Conservation (phyloP, 2,797 vertebrate species). For the Xerus rutilus region DNA sequence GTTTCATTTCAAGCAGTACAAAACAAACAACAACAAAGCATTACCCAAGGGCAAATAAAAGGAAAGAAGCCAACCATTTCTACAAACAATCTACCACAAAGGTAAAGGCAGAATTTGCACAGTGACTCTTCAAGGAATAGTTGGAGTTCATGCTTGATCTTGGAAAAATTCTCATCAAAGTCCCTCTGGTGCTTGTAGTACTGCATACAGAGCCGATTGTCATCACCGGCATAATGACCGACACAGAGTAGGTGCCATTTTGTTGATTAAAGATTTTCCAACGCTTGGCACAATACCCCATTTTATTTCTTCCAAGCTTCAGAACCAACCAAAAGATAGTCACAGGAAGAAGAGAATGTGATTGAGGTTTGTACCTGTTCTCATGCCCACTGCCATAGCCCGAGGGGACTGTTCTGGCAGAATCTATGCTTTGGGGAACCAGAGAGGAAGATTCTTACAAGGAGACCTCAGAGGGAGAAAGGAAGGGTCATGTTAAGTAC, state of each 20-base stretch:
- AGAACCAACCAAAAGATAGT: neutral
- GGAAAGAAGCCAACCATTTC: neutral
- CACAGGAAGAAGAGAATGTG: neutral
- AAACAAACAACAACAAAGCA: neutral
- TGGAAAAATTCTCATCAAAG: neutral
- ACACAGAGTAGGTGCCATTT: neutral
- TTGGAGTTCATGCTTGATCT: neutral
- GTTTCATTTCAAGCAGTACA: no score
- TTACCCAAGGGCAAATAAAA: neutral
- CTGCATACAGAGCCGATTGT: neutral
- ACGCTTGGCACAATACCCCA: neutral
- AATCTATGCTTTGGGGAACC: fast-evolving
- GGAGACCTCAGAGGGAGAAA: neutral
- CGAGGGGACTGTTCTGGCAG: fast-evolving
- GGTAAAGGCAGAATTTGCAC: neutral
- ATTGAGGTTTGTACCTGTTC: neutral
- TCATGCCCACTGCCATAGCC: fast-evolving
- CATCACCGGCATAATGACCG: neutral
- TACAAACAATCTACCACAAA: neutral
- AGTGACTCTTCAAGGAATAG: neutral
- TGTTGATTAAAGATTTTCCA: neutral
- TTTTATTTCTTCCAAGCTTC: neutral
- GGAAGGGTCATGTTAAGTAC: neutral
- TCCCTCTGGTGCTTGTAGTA: no score
- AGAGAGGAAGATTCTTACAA: neutral